Conservation (phyloP, 2,888 invertebrate genomes). For the Dolichomitus sp. region DNA sequence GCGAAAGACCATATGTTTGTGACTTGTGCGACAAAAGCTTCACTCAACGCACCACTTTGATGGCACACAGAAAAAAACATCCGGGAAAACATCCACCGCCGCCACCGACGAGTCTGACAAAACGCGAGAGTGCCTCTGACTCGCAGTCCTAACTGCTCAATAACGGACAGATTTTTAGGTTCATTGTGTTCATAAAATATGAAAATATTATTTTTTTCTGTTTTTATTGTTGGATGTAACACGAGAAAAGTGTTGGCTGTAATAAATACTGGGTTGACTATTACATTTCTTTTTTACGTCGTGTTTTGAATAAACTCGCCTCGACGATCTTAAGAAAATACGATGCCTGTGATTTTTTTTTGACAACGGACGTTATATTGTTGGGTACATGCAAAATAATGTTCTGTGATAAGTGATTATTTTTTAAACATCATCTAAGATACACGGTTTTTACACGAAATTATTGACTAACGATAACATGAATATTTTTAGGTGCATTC, state of each 20-base stretch:
- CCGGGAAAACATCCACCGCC: conserved; percentile 67
- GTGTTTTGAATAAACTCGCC: neutral
- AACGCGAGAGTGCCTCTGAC: conserved; percentile 25
- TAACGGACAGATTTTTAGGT: neutral
- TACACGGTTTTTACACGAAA: neutral
- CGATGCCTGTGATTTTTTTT: conserved; percentile 30
- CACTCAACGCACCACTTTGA: conserved; percentile 66
- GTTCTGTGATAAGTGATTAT: neutral
- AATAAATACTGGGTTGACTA: conserved; percentile 26
- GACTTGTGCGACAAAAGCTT: conserved; percentile 63
- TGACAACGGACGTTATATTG: neutral
- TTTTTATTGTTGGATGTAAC: conserved; percentile 37
- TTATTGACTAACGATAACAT: conserved; percentile 19
- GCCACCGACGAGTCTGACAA: conserved; percentile 53
- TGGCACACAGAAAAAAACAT: conserved; percentile 65
- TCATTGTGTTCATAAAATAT: neutral
- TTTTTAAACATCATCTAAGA: neutral
- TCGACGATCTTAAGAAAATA: conserved; percentile 4
- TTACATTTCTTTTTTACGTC: neutral
- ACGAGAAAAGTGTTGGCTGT: conserved; percentile 29
- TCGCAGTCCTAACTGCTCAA: conserved; percentile 44
- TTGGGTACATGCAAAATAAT: neutral
- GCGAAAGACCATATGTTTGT: conserved; percentile 57
- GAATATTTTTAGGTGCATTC: conserved; percentile 64
- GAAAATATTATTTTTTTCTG: neutral